Percentiles rank a stretch among this genome's conserved stretches.
Evolutionary conservation across 1,140 invertebrate species (phyloP).

Genomic region (Brachionus calyciflorus): DNA sequence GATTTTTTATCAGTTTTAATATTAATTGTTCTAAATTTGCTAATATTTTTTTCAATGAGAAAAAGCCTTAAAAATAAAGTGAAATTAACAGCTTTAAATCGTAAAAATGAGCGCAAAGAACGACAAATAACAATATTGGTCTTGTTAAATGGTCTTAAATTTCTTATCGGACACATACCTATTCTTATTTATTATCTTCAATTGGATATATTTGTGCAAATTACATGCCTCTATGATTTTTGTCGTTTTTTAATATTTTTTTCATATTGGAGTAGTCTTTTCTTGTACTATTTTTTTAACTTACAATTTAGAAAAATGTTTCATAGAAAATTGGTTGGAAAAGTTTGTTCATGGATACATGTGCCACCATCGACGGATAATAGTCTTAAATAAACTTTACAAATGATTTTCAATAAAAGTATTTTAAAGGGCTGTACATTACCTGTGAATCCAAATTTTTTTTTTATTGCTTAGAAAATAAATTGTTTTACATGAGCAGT

Average conservation of each 20-base stretch:
- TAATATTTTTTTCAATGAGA: not conserved
- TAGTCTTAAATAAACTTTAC: too few relatives aligned
- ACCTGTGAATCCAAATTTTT: too few relatives aligned
- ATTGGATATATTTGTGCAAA: not conserved
- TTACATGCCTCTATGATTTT: not conserved
- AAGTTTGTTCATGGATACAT: too few relatives aligned
- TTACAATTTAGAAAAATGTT: not conserved
- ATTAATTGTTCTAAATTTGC: not conserved
- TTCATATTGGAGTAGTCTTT: not conserved
- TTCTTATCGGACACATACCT: not conserved
- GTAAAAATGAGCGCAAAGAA: not conserved
- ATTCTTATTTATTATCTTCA: conserved; percentile 9
- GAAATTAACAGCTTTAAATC: not conserved
- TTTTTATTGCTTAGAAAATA: too few relatives aligned
- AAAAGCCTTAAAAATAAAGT: not conserved
- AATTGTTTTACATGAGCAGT: too few relatives aligned
- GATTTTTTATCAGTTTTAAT: not conserved
- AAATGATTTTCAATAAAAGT: too few relatives aligned
- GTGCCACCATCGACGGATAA: too few relatives aligned
- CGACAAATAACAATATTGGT: not conserved
- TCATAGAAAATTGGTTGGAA: too few relatives aligned
- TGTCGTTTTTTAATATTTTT: not conserved
- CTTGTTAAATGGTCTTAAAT: not conserved
- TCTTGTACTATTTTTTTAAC: conserved; percentile 23
- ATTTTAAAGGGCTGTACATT: too few relatives aligned